Percentiles rank a stretch among this genome's conserved stretches.
phyloP scores from a whole-genome alignment of 2,888 invertebrate genomes.

The Adelphocoris suturalis region DNA sequence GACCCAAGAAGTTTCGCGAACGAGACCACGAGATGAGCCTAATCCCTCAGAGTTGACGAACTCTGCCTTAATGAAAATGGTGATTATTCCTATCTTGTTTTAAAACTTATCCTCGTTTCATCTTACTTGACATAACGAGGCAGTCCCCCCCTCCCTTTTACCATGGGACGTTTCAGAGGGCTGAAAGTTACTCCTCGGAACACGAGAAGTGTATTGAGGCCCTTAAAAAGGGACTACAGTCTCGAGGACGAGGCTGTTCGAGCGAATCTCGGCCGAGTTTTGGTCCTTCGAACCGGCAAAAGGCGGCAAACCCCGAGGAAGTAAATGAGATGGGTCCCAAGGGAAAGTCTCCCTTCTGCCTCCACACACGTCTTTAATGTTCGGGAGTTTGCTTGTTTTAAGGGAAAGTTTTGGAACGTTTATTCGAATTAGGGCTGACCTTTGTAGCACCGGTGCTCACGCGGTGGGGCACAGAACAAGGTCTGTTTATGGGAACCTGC shows the following conservation, averaged over 20 bases:
- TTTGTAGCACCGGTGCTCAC: not conserved
- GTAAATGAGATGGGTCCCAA: constrained; percentile 10
- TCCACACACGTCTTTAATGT: not conserved
- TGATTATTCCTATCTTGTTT: constrained; percentile 35
- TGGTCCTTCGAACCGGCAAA: constrained; percentile 10
- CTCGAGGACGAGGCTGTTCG: not conserved
- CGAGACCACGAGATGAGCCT: not conserved
- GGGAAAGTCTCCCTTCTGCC: not conserved
- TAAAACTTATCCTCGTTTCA: constrained; percentile 18
- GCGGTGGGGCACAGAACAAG: no score
- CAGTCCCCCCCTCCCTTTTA: not conserved
- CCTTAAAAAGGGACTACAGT: constrained; percentile 14
- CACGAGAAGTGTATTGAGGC: not conserved
- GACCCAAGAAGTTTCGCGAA: not conserved
- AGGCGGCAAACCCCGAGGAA: not conserved
- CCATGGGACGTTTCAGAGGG: not conserved
- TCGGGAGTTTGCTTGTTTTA: not conserved
- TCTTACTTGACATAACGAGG: constrained; percentile 23
- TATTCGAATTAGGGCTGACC: constrained; percentile 36
- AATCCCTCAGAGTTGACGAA: constrained; percentile 12
- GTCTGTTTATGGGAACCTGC: no score
- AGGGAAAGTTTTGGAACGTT: constrained; percentile 31
- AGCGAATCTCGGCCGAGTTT: not conserved
- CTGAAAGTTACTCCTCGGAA: not conserved
- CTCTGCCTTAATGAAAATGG: constrained; percentile 13